Conservation (phyloP, 2,888 invertebrate species). For the Agrotis segetum region DNA sequence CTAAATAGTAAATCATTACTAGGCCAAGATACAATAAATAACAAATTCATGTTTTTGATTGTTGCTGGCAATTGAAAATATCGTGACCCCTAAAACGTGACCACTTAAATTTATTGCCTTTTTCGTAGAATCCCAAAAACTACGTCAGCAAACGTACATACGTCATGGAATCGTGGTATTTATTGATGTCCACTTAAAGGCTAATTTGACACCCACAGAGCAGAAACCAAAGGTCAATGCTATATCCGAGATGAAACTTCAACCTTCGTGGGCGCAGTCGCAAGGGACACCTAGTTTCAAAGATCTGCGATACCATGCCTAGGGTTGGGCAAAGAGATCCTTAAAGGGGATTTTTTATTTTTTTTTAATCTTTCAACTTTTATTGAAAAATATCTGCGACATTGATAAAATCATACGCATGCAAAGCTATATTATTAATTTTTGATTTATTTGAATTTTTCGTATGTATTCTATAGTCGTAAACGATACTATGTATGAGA, state of each 20-base stretch:
- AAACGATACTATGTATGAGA: too few species aligned
- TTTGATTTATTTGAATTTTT: too few species aligned
- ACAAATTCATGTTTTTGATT: too few species aligned
- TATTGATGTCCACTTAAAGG: constrained; percentile 33
- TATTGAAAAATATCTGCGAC: too few species aligned
- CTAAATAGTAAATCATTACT: too few species aligned
- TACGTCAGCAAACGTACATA: constrained; percentile 4
- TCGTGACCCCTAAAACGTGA: too few species aligned
- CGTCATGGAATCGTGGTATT: constrained; percentile 8
- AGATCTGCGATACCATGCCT: background rate
- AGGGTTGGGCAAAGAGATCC: constrained; percentile 12
- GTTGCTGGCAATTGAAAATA: too few species aligned
- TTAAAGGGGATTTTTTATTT: background rate
- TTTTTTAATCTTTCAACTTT: too few species aligned
- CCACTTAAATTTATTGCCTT: background rate
- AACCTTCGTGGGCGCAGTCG: constrained; percentile 48
- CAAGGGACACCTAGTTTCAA: constrained; percentile 36
- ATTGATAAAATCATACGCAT: too few species aligned
- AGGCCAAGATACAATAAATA: too few species aligned
- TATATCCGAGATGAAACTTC: constrained; percentile 32
- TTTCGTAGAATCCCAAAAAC: background rate
- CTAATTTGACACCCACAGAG: constrained; percentile 32
- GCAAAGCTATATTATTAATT: too few species aligned
- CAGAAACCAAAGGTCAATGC: constrained; percentile 49
- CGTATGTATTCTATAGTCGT: too few species aligned